Conservation (phyloP, 2,113 vertebrate species). For the Morone chrysops region DNA sequence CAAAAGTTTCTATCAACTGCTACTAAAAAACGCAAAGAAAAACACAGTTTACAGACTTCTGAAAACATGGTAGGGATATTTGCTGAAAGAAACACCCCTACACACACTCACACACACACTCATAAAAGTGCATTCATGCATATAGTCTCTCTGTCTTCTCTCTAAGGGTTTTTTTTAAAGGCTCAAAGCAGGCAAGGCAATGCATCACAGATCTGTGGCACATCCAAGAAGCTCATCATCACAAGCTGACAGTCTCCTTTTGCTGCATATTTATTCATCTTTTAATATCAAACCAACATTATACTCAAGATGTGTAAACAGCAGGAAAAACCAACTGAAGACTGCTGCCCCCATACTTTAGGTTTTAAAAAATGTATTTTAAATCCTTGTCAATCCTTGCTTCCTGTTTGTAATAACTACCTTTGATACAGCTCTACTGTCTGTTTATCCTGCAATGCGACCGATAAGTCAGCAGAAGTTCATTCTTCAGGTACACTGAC, state of each 20-base stretch:
- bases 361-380: background rate
- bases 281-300: background rate
- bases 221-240: conserved; percentile 5
- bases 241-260: background rate
- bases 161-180: background rate
- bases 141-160: background rate
- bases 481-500: background rate
- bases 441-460: background rate
- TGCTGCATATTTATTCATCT: background rate
- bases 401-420: background rate
- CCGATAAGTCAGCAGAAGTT: conserved; percentile 15
- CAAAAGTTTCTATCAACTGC: no score
- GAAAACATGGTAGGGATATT: no score
- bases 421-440: conserved; percentile 4
- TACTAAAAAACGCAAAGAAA: no score
- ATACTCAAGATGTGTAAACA: background rate
- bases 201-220: conserved; percentile 4
- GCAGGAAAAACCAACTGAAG: background rate
- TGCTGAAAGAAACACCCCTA: background rate
- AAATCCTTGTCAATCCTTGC: background rate
- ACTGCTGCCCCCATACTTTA: background rate
- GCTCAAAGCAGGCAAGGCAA: background rate
- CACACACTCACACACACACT: background rate
- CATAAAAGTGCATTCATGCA: background rate
- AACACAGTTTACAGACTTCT: no score